Evolutionary conservation across 2,113 vertebrate genomes (phyloP).

Genomic region (Corythoichthys haematopterus): DNA sequence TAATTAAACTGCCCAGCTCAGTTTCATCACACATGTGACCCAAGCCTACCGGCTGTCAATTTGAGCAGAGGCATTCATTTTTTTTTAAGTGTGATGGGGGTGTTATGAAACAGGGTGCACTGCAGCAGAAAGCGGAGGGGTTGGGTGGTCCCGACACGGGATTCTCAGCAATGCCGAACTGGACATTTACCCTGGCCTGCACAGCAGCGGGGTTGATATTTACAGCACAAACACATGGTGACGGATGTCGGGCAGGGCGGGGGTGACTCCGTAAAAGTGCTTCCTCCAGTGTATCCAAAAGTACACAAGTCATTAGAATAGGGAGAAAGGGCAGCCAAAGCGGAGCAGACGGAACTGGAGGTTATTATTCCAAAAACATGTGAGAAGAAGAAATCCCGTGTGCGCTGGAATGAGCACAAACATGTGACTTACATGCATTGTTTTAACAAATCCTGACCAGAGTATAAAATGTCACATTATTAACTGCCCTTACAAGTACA

Average conservation of each 20-base stretch:
- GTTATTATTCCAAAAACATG: background rate
- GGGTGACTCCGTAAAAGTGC: constrained; percentile 15
- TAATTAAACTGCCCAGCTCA: constrained; percentile 63
- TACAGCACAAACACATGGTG: constrained; percentile 46
- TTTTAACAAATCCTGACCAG: background rate
- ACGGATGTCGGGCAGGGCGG: constrained; percentile 21
- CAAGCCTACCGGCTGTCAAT: constrained; percentile 45
- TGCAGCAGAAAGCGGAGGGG: no score
- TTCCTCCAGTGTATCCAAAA: constrained; percentile 33
- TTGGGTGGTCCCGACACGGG: background rate
- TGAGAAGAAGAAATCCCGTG: background rate
- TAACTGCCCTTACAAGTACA: background rate
- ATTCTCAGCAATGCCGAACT: background rate
- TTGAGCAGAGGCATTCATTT: constrained; percentile 67
- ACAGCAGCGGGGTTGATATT: constrained; percentile 31
- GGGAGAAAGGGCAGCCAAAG: background rate
- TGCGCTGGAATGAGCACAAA: background rate
- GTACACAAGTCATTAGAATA: constrained; percentile 19
- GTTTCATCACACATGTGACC: constrained; percentile 69
- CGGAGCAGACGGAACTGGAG: background rate
- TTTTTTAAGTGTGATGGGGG: constrained; percentile 57
- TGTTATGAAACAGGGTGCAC: constrained; percentile 39
- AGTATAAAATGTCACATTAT: background rate
- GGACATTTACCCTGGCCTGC: background rate
- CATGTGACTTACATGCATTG: background rate